Evolutionary conservation across 2,888 invertebrate genomes (phyloP).

Genomic region (Xanthostigma xanthostigma): DNA sequence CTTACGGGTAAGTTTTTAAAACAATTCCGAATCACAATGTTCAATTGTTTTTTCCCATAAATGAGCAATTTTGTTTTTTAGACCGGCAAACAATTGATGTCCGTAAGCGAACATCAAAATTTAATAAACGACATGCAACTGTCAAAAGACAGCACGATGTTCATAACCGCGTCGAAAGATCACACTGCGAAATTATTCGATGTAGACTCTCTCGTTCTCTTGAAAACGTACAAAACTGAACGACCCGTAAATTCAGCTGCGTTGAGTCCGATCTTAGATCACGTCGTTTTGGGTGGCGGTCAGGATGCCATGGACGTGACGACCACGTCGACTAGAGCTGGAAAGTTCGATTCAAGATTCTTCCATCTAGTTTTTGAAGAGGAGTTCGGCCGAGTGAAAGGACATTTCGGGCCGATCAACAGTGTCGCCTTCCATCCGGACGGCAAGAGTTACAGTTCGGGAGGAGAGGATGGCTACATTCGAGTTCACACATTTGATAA

Average conservation of each 20-base stretch:
- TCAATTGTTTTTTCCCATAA: constrained; percentile 3
- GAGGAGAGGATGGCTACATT: constrained; percentile 98
- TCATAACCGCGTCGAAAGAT: constrained; percentile 95
- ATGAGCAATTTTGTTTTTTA: constrained; percentile 25
- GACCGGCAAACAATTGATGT: constrained; percentile 68
- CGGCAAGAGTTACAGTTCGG: constrained; percentile 90
- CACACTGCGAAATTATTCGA: constrained; percentile 92
- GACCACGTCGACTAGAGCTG: constrained; percentile 81
- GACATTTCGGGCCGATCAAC: constrained; percentile 99
- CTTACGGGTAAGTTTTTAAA: constrained; percentile 45
- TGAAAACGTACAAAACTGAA: constrained; percentile 96
- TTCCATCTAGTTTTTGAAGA: constrained; percentile 94
- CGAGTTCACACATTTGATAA: constrained; percentile 92
- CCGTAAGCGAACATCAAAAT: constrained; percentile 66
- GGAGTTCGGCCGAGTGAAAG: constrained; percentile 94
- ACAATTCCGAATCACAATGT: neutral
- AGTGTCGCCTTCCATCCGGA: constrained; percentile 96
- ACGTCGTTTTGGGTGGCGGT: constrained; percentile 96
- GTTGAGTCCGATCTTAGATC: constrained; percentile 87
- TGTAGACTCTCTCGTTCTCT: constrained; percentile 63
- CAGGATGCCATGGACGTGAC: constrained; percentile 99
- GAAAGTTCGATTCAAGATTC: constrained; percentile 92
- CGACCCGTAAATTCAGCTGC: constrained; percentile 96
- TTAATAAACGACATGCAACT: constrained; percentile 95
- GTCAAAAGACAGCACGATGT: constrained; percentile 84